These are phyloP conservation scores for Teleogryllus oceanicus DNA, from an alignment of 2,888 invertebrate species.

Conservation along the genomic window DNA sequence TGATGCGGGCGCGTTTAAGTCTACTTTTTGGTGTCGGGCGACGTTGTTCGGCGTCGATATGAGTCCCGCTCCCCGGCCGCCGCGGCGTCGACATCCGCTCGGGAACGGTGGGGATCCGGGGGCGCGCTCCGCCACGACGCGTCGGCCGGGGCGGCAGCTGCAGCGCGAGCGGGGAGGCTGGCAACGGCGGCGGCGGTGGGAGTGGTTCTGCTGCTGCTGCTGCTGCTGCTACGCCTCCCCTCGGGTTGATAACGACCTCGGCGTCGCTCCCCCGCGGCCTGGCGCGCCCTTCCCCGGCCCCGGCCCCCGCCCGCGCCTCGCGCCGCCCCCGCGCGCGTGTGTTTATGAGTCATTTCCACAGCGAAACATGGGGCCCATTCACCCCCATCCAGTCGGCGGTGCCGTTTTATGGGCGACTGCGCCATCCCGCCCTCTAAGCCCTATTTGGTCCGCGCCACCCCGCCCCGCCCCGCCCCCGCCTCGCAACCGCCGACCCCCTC, in stretches of 20 bases:
- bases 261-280: not conserved
- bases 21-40: not conserved
- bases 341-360: constrained; percentile 10
- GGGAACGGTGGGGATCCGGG: too few relatives aligned
- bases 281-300: not conserved
- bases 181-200: too few relatives aligned
- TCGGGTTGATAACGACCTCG: constrained; percentile 9
- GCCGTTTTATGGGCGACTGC: constrained; percentile 6
- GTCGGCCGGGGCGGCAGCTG: not conserved
- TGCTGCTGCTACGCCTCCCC: not conserved
- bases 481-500: not conserved
- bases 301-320: not conserved
- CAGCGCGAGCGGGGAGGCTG: not conserved
- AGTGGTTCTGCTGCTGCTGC: too few relatives aligned
- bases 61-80: not conserved
- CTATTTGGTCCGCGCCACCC: not conserved
- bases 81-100: too few relatives aligned
- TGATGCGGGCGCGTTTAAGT: not conserved
- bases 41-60: not conserved
- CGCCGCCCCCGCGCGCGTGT: not conserved
- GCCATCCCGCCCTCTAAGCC: constrained; percentile 18
- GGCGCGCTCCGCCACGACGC: too few relatives aligned
- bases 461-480: not conserved
- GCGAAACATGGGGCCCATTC: constrained; percentile 18
- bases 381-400: not conserved